These are phyloP conservation scores for Exocentrus adspersus DNA, from an alignment of 2,888 invertebrate genomes.

Conservation along the genomic window DNA sequence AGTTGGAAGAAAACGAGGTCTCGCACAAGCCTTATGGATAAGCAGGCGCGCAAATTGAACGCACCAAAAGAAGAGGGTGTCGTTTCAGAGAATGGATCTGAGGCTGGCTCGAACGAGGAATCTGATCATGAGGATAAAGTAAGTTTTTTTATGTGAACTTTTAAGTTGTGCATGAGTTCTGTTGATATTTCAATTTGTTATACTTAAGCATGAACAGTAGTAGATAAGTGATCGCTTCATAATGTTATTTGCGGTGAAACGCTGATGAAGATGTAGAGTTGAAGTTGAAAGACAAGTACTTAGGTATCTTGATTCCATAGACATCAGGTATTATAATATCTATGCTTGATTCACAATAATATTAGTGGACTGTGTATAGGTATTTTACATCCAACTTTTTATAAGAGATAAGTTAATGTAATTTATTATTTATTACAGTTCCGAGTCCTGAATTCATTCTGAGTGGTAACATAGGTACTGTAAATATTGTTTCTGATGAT, in stretches of 20 bases:
- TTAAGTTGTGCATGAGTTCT: conserved; percentile 18
- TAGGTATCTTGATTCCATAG: not conserved
- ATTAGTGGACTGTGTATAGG: too few species aligned
- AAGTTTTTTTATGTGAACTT: conserved; percentile 55
- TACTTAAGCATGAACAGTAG: conserved; percentile 25
- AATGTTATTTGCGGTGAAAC: conserved; percentile 15
- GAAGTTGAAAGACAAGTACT: not conserved
- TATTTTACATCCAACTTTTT: too few species aligned
- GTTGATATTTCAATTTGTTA: too few species aligned
- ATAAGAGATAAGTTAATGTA: too few species aligned
- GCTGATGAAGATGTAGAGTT: conserved; percentile 11
- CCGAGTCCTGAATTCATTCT: too few species aligned
- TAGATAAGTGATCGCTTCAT: conserved; percentile 17
- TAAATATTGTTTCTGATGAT: too few species aligned
- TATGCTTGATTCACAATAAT: too few species aligned
- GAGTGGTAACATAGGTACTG: too few species aligned
- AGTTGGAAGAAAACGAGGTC: conserved; percentile 97
- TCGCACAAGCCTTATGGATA: conserved; percentile 93
- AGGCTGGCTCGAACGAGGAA: conserved; percentile 85
- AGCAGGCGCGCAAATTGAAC: conserved; percentile 77
- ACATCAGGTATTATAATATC: too few species aligned
- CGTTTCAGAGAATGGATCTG: conserved; percentile 83
- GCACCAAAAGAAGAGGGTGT: conserved; percentile 73
- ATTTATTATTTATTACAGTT: too few species aligned
- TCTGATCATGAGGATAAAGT: conserved; percentile 93